Conservation (phyloP, 2,113 vertebrate species). For the Calypte anna region DNA sequence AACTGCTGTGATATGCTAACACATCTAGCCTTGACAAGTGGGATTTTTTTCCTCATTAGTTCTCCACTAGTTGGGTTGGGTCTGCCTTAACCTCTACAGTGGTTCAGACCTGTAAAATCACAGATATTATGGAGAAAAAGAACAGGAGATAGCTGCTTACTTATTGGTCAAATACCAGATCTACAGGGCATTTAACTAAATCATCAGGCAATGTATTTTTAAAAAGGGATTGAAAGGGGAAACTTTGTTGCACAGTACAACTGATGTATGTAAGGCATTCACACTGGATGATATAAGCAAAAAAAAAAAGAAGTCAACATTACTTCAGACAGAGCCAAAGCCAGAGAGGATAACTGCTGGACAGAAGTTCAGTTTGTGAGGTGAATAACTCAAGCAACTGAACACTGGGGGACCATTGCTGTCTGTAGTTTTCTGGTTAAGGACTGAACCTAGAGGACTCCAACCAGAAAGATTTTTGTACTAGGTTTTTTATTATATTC, state of each 20-base stretch:
- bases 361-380: neutral
- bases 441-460: neutral
- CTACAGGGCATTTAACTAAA: neutral
- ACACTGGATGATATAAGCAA: neutral
- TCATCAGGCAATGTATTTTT: neutral
- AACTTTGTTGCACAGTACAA: neutral
- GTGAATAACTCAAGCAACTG: fast-evolving
- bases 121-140: neutral
- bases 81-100: neutral
- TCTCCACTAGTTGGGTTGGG: neutral
- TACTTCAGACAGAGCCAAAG: neutral
- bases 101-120: neutral
- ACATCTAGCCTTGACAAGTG: neutral
- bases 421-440: neutral
- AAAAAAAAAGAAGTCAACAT: neutral
- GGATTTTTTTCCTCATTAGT: neutral
- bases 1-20: neutral
- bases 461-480: fast-evolving
- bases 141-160: neutral
- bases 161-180: neutral
- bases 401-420: neutral
- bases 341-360: neutral
- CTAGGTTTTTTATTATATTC: neutral
- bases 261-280: neutral
- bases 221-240: neutral